Conservation (phyloP, 2,888 invertebrate species). For the Chromoteleia sp. region DNA sequence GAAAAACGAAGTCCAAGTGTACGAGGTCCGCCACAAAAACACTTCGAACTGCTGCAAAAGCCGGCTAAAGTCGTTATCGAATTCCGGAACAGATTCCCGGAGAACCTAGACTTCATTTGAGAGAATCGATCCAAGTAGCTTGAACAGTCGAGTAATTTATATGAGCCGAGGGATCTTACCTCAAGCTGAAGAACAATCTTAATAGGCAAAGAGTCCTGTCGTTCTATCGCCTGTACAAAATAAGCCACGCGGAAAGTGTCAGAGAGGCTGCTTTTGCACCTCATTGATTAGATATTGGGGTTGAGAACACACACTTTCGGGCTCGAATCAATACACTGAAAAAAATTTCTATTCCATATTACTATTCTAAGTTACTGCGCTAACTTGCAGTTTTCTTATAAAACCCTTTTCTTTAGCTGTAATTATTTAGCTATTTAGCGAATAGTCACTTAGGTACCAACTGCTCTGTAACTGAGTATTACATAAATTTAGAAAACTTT, state of each 20-base stretch:
- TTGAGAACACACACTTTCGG: conserved; percentile 14
- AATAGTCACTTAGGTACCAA: too few species aligned
- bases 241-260: conserved; percentile 35
- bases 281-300: conserved; percentile 18
- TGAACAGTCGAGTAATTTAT: conserved; percentile 59
- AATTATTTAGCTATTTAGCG: too few species aligned
- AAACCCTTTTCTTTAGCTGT: too few species aligned
- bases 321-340: too few species aligned
- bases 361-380: too few species aligned
- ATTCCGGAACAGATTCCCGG: conserved; percentile 62
- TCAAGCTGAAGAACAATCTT: conserved; percentile 32
- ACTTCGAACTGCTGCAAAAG: conserved; percentile 16
- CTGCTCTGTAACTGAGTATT: too few species aligned
- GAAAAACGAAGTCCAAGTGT: conserved; percentile 14
- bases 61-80: conserved; percentile 62
- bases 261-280: conserved; percentile 23
- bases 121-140: conserved; percentile 51
- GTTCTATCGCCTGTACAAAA: conserved; percentile 19
- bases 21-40: conserved; percentile 27
- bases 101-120: conserved; percentile 64
- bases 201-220: conserved; percentile 22
- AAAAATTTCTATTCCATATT: too few species aligned
- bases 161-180: conserved; percentile 39
- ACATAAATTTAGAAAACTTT: too few species aligned
- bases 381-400: too few species aligned